These are phyloP conservation scores for Drosophila siamana DNA, from an alignment of 2,888 invertebrate species.

Conservation along the genomic window DNA sequence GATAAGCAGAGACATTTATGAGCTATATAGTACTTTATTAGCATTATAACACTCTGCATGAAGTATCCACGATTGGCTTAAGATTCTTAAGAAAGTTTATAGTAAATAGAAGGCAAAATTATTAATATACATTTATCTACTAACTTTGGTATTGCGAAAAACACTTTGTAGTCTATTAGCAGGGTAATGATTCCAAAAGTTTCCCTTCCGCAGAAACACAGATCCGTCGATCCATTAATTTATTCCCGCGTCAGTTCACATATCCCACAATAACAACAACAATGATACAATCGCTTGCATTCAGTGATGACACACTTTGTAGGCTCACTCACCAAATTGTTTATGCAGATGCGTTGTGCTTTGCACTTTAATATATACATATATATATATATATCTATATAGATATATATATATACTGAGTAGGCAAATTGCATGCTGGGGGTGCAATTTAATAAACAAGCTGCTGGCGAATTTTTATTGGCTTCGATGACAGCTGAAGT, in stretches of 20 bases:
- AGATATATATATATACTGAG: conserved; percentile 15
- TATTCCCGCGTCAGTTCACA: neutral
- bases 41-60: no score
- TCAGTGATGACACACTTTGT: conserved; percentile 45
- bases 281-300: conserved; percentile 27
- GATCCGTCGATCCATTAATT: conserved; percentile 2
- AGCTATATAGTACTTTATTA: no score
- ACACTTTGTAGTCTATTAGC: no score
- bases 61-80: no score
- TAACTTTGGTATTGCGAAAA: no score
- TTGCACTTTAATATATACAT: neutral
- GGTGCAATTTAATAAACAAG: conserved; percentile 60
- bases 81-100: no score
- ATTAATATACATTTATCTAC: no score
- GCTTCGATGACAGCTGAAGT: conserved; percentile 15
- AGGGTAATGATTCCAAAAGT: neutral
- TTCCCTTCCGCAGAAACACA: neutral
- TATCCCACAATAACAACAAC: neutral
- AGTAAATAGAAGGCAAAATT: no score
- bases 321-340: conserved; percentile 42
- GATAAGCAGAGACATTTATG: no score
- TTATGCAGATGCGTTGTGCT: conserved; percentile 36
- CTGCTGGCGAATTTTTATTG: conserved; percentile 53
- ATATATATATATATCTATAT: neutral
- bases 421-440: conserved; percentile 12